phyloP scores from a whole-genome alignment of 2,113 vertebrate species.

The Archilochus colubris region DNA sequence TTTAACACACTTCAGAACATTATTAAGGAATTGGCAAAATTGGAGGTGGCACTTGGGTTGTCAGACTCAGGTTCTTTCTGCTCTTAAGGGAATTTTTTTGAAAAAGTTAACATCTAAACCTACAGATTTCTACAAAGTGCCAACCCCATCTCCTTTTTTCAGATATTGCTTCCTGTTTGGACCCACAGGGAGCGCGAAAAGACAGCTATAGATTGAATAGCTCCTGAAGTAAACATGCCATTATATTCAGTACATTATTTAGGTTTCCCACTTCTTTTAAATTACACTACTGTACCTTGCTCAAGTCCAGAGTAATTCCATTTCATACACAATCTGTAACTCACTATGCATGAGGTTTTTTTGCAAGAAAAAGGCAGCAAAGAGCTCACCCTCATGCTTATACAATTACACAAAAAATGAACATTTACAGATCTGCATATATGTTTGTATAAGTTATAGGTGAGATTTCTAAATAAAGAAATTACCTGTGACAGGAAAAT shows the following conservation, averaged over 20 bases:
- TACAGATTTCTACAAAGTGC: neutral
- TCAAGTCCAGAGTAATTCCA: neutral
- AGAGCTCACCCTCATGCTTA: neutral
- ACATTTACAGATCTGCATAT: neutral
- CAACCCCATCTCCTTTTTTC: neutral
- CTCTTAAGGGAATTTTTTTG: neutral
- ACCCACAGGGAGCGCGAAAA: neutral
- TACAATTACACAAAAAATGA: rapidly evolving
- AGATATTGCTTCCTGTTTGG: neutral
- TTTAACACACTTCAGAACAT: neutral
- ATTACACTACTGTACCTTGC: neutral
- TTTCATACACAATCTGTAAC: neutral
- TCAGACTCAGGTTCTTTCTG: neutral
- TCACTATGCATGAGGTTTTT: neutral
- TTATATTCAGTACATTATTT: neutral
- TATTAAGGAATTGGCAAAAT: neutral
- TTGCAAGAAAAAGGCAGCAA: neutral
- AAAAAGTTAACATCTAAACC: neutral
- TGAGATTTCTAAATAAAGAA: too few relatives aligned
- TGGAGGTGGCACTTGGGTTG: neutral
- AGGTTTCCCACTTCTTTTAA: neutral
- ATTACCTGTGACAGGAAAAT: too few relatives aligned
- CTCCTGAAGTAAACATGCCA: neutral
- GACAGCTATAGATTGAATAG: neutral
- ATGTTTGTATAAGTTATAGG: neutral